Base-by-base conservation (phyloP, 2,797 vertebrate genomes). In the Fistularia commersonii region DNA sequence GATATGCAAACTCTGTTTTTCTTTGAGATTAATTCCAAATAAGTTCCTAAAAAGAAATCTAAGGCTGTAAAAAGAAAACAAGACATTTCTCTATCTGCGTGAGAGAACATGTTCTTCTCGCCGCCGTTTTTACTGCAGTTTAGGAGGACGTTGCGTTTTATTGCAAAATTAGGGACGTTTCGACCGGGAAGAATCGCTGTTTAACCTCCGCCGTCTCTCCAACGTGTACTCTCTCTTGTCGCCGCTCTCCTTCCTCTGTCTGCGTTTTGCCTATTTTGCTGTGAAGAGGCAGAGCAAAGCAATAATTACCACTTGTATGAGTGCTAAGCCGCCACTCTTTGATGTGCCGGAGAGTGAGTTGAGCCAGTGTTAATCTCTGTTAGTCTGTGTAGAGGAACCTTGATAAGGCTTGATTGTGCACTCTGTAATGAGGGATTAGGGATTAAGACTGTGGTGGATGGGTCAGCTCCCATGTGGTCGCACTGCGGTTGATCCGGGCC, bases 311-410 rank as follows among this genome's bases (percentile, higher is more conserved):
- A 74, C 57, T 44, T 32, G 74, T 64, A 51, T 10, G 14, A 67
- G 62, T 33, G 56, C 72, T 82, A 80, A 85, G 71, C 72, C 36
- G 52, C 51, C 44, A 8, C 57, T 76, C 82, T 86, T 84, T 87
- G 81, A 86, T 85, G 85, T 82, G 63, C 60, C 70, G 36, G 76
- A 51, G 76, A 73, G 69, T 64, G 60, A 57, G 74, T 77, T 79
- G 80, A 86, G 79, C 77, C 75, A 57, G 71, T 79, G 80, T 83
- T 88, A 85, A 87, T 87, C 86, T 84, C 69, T 75, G 61, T 71
- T 76, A 67, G 82, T 72, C 70, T 74, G 69, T 74, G 69, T 74
- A 58, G 77, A 73, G 66, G 74, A 77, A 53, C 64, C 68, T 54
- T 3, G 81, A 82, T 83, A 80, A 83, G 10, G 57, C 62, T 66